phyloP scores from a whole-genome alignment of 2,797 vertebrate species.

The Enteromius trimaculatus region DNA sequence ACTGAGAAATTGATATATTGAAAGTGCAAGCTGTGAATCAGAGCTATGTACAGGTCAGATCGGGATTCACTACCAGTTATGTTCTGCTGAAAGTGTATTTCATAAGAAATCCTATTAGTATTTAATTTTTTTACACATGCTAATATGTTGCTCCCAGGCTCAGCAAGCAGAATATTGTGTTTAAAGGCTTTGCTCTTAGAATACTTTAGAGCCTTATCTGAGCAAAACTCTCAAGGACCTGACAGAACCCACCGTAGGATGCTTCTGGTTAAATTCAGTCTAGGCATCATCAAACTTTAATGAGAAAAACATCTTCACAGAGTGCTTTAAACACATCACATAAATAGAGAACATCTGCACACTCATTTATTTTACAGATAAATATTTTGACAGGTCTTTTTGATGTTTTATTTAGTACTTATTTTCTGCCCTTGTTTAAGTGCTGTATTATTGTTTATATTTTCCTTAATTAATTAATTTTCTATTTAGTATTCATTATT shows the following conservation, averaged over 20 bases:
- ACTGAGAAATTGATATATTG: not conserved
- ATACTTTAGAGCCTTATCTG: not conserved
- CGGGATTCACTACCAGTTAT: not conserved
- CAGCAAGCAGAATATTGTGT: not conserved
- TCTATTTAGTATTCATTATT: too few relatives aligned
- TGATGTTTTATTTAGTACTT: slow-evolving; percentile 11
- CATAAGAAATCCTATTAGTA: not conserved
- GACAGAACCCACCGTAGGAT: not conserved
- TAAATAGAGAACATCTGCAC: slow-evolving; percentile 12
- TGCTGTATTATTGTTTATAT: not conserved
- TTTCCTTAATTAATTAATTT: too few relatives aligned
- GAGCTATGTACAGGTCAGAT: not conserved
- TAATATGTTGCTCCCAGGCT: not conserved
- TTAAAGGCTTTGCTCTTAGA: not conserved
- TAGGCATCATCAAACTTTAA: slow-evolving; percentile 26
- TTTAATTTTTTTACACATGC: not conserved
- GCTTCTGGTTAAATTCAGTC: not conserved
- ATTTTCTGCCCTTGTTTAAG: not conserved
- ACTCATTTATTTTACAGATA: not conserved
- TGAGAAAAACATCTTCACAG: slow-evolving; percentile 23
- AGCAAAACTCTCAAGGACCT: slow-evolving; percentile 19
- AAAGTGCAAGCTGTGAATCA: not conserved
- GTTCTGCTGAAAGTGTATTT: not conserved
- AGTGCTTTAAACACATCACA: slow-evolving; percentile 1
- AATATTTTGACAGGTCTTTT: not conserved